Base-by-base conservation (phyloP, 2,797 vertebrate species). In the Lindbergichthys nudifrons region DNA sequence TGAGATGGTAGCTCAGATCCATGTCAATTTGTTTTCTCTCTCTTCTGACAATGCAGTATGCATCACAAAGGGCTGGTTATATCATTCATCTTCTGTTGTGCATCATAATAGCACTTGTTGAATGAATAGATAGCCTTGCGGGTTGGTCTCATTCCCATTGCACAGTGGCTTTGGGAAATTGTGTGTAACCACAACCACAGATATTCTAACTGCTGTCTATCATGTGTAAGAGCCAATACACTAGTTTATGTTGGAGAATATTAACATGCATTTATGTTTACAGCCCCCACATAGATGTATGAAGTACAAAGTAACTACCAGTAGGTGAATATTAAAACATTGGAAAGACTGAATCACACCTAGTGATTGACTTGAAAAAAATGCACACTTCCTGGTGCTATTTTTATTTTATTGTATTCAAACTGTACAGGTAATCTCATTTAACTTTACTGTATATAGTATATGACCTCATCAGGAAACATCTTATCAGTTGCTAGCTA, bases 131-230 rank as follows among this genome's bases (percentile, higher is more conserved):
- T 10, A 12, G 4, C 4, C 1, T 2, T 46, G 69, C 60, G 54
- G 72, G 48, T 39, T 61, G 50, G 16, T 63, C 51, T 70, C 43
- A 18, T 18, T 61, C 46, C 68, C 42, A 54, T 57, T 45, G 16
- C 21, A 59, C 23, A 19, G 66, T 61, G 51, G 48, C 45, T 53
- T 48, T 46, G 23, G 42, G 18, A 21, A 23, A 19, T n/a, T 30
- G 56, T 62, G 48, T 47, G 54, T 53, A 36, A 45, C 47, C 56
- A 61, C 48, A n/a, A 50, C 70, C 75, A 69, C 61, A 67, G 32
- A 52, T 10, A 42, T 6, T 8, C 56, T 1, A 70, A 45, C 18
- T 60, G 43, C 64, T 54, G 56, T 23, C 45, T 70, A 41, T 47
- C 23, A 39, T 32, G 8, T 18, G 12, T 52, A 23, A n/a, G 8